Conservation (phyloP, 2,113 vertebrate species). For the Istiophorus platypterus region DNA sequence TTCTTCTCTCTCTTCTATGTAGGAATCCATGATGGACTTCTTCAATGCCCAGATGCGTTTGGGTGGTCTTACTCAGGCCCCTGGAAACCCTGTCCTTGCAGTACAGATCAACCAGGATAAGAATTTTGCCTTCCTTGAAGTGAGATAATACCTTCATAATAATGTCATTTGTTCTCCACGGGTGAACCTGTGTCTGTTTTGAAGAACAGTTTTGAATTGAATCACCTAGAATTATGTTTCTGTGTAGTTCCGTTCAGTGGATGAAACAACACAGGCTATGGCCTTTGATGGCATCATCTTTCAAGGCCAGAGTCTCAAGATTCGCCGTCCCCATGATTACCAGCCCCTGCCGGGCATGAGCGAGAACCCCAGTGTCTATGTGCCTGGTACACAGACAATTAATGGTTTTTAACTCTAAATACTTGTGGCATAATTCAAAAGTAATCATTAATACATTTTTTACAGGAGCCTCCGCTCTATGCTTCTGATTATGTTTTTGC, state of each 20-base stretch:
- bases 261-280: conserved; percentile 95
- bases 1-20: conserved; percentile 2
- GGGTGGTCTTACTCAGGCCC: conserved; percentile 92
- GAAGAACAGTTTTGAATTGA: conserved; percentile 11
- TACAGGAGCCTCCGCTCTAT: conserved; percentile 6
- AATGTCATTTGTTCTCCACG: background rate
- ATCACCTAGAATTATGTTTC: background rate
- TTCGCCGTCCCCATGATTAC: conserved; percentile 93
- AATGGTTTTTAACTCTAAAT: conserved; percentile 78
- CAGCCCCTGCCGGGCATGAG: conserved; percentile 95
- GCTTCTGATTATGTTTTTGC: conserved; percentile 11
- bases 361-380: conserved; percentile 94
- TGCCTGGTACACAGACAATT: conserved; percentile 88
- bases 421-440: conserved; percentile 71
- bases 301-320: conserved; percentile 95
- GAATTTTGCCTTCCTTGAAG: conserved; percentile 96
- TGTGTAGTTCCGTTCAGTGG: conserved; percentile 92
- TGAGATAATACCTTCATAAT: conserved; percentile 42
- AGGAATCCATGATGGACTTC: conserved; percentile 98
- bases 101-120: conserved; percentile 97
- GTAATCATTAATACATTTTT: conserved; percentile 23
- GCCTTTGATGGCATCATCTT: conserved; percentile 96
- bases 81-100: conserved; percentile 94
- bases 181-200: background rate
- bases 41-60: conserved; percentile 96